Percentiles rank a stretch among this genome's conserved stretches.
phyloP scores from a whole-genome alignment of 2,888 invertebrate genomes.

The Drosophila paramelanica region DNA sequence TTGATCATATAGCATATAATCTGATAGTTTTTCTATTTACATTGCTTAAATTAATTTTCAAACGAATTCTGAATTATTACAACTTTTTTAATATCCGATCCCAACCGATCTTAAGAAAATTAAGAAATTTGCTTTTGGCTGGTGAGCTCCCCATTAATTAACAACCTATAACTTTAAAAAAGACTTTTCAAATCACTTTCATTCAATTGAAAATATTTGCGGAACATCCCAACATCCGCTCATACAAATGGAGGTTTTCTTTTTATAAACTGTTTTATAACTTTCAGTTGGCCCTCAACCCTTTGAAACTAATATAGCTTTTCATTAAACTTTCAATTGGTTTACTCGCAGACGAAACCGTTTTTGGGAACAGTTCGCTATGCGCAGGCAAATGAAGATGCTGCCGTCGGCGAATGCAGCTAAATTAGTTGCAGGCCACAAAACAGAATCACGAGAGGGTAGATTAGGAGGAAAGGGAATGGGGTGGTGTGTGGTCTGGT shows the following conservation, averaged over 20 bases:
- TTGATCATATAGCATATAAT: too few relatives aligned
- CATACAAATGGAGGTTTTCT: too few relatives aligned
- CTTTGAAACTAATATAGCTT: not conserved
- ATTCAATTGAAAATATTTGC: not conserved
- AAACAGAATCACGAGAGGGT: constrained; percentile 39
- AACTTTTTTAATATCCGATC: too few relatives aligned
- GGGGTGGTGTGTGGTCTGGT: not conserved
- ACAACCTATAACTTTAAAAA: too few relatives aligned
- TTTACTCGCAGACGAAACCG: not conserved
- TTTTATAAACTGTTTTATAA: not conserved
- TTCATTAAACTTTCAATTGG: not conserved
- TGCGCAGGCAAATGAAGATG: constrained; percentile 60
- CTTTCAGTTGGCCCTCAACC: not conserved
- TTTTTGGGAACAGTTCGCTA: constrained; percentile 26
- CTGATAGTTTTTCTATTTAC: too few relatives aligned
- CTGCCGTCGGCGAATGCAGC: constrained; percentile 58
- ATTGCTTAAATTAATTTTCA: too few relatives aligned
- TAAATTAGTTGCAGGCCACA: constrained; percentile 75
- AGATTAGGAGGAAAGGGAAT: not conserved
- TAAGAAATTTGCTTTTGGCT: too few relatives aligned
- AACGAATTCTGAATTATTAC: too few relatives aligned
- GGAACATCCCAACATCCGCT: not conserved
- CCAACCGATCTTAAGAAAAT: too few relatives aligned
- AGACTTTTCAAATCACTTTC: too few relatives aligned
- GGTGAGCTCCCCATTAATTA: too few relatives aligned